Evolutionary conservation across 2,797 vertebrate genomes (phyloP), one percentile per base, ranked within the genome.

Genomic region (Anguilla anguilla): DNA sequence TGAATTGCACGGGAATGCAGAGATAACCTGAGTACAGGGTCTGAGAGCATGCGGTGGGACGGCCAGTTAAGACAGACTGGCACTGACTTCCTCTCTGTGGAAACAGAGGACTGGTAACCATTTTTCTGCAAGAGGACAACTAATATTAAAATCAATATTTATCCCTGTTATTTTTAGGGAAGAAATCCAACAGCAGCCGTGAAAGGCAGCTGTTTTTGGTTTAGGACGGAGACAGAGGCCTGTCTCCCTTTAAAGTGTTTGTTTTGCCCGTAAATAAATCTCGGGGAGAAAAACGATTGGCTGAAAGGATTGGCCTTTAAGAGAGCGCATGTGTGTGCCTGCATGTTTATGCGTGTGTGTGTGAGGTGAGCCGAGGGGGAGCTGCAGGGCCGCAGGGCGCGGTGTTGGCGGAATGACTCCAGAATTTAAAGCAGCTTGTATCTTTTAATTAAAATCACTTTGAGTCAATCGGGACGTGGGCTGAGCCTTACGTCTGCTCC

Each of bases 401-500:
- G 2, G 72, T 39, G 13, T 43, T 51, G 87, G 35, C 15, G 57
- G 35, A 90, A 67, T 83, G 51, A 77, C 83, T 85, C 46, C 64
- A 31, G 77, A 87, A 89, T 89, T 69, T 86, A 69, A 85, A 90
- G 53, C 77, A 86, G 79, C 85, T 88, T 87, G 82, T 85, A 85
- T 87, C 86, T 89, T 90, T 90, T 90, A 83, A 90, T 87, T 89
- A 85, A 74, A 89, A 87, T 87, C 87, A 69, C 84, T 67, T 59
- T 28, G 64, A 87, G 88, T 57, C 84, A 85, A 85, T 88, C 11
- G 57, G 84, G 83, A 91, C 84, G 31, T 84, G 25, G 82, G 69
- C 19, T 59, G 11, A 67, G 6, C 22, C n/a, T 86, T 19, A 17
- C 25, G 43, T 17, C 11, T 6, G 25, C 11, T 46, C n/a, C 35